phyloP scores from a whole-genome alignment of 2,113 vertebrate genomes.

The Phaetusa simplex region DNA sequence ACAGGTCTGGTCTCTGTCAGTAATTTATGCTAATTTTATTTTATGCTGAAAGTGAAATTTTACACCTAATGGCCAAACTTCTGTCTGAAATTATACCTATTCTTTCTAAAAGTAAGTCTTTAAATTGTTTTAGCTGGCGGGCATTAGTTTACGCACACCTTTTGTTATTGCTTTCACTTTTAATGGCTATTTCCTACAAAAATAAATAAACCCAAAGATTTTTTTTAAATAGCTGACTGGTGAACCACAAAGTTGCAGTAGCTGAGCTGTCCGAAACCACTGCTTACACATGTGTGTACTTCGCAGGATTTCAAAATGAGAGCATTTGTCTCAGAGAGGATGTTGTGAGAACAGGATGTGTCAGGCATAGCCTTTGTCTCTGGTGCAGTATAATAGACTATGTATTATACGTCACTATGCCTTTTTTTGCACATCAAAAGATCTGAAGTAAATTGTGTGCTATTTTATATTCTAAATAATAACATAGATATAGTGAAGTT shows the following conservation, averaged over 20 bases:
- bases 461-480: neutral
- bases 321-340: neutral
- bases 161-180: neutral
- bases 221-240: neutral
- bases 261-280: neutral
- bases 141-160: accelerated
- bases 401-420: accelerated
- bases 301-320: neutral
- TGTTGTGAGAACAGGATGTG: neutral
- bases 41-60: neutral
- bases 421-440: neutral
- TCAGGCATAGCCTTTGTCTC: neutral
- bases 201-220: neutral
- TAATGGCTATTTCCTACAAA: neutral
- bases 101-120: neutral
- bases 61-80: neutral
- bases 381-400: neutral
- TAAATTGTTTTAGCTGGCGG: neutral
- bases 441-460: neutral
- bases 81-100: neutral
- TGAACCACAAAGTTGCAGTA: neutral
- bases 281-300: neutral
- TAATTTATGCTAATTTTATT: neutral
- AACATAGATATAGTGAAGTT: neutral
- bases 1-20: neutral